Conservation (phyloP, 2,888 invertebrate species). For the Zygaena filipendulae region DNA sequence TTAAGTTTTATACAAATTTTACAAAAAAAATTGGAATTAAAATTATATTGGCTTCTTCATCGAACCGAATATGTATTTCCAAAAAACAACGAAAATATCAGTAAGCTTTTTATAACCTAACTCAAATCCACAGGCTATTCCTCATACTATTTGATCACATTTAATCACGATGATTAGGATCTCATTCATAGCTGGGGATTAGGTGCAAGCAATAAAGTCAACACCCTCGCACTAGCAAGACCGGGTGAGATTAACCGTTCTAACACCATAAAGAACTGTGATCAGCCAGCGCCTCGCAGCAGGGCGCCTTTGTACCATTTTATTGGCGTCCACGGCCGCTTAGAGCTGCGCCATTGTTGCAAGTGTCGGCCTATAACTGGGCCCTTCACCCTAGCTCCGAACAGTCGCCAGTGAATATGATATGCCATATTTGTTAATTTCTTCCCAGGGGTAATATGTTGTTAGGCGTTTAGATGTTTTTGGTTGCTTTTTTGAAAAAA, state of each 20-base stretch:
- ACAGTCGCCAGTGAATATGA: constrained; percentile 27
- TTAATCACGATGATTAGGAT: constrained; percentile 15
- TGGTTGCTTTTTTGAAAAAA: no score
- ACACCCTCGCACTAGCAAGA: constrained; percentile 25
- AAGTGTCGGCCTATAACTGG: constrained; percentile 25
- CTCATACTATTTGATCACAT: no score
- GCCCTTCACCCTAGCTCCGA: constrained; percentile 24
- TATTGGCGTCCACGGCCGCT: constrained; percentile 47
- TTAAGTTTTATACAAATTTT: no score
- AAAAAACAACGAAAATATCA: no score
- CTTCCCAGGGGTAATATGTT: constrained; percentile 23
- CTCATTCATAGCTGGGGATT: constrained; percentile 18
- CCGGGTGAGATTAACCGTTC: constrained; percentile 39
- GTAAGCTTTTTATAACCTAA: no score
- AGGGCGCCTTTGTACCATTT: constrained; percentile 47
- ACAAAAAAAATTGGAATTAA: no score
- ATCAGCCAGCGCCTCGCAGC: constrained; percentile 19
- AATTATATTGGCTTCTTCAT: no score
- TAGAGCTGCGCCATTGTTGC: constrained; percentile 31
- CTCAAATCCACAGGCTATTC: no score
- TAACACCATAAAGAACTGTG: constrained; percentile 40
- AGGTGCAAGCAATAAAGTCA: constrained; percentile 42
- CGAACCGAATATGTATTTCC: no score
- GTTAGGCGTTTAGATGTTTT: constrained; percentile 4
- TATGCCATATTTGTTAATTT: constrained; percentile 39